Evolutionary conservation across 2,797 vertebrate genomes (phyloP).

Genomic region (Clarias fuscus): DNA sequence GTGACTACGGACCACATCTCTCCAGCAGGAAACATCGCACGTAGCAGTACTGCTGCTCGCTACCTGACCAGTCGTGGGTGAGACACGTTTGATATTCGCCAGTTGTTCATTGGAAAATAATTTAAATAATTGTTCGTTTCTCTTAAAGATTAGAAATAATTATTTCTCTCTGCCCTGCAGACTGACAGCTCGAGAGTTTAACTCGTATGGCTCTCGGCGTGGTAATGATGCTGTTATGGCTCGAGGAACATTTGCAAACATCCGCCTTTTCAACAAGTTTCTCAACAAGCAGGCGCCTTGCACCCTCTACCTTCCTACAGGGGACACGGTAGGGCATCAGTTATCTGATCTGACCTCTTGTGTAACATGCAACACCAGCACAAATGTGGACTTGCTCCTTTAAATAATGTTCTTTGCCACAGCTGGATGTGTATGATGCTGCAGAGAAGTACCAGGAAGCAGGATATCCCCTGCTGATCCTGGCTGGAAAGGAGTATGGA

Average conservation of each 20-base stretch:
- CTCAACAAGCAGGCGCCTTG: constrained; percentile 90
- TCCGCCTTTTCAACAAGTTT: constrained; percentile 95
- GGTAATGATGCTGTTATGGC: constrained; percentile 96
- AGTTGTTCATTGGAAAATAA: background rate
- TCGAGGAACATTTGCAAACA: constrained; percentile 96
- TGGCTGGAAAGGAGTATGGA: constrained; percentile 96
- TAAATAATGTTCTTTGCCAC: constrained; percentile 32
- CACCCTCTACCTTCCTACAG: constrained; percentile 87
- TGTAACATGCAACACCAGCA: background rate
- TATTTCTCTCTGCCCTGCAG: constrained; percentile 63
- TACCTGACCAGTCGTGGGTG: constrained; percentile 87
- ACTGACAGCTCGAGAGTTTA: constrained; percentile 88
- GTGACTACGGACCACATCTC: constrained; percentile 99
- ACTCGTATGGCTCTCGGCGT: constrained; percentile 94
- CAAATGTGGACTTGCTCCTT: background rate
- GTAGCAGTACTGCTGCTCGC: constrained; percentile 90
- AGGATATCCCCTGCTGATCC: constrained; percentile 81
- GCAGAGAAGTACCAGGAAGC: constrained; percentile 86
- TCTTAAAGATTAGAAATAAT: background rate
- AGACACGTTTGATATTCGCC: constrained; percentile 51
- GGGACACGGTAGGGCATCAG: constrained; percentile 80
- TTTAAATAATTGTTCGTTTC: background rate
- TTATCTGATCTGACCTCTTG: background rate
- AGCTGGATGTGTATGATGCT: constrained; percentile 95
- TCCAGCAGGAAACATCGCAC: constrained; percentile 97